These are phyloP conservation scores for Ormyrus nitidulus DNA, from an alignment of 2,888 invertebrate species.

Conservation along the genomic window DNA sequence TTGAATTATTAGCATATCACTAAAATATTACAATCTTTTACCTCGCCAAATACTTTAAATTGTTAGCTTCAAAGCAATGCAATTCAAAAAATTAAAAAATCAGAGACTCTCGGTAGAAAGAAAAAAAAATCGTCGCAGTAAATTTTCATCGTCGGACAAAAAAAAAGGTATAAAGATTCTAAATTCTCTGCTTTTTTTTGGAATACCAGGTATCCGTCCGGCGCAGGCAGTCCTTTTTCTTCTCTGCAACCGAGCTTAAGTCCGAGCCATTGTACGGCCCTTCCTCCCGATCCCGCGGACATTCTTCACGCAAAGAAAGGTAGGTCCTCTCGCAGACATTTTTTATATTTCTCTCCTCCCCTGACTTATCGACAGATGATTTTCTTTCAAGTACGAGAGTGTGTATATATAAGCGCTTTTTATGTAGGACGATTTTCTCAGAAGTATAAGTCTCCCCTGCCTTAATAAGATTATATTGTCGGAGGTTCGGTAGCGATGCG, in stretches of 20 bases:
- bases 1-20: not conserved
- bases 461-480: conserved; percentile 13
- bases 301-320: conserved; percentile 79
- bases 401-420: not conserved
- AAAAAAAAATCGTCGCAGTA: not conserved
- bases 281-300: conserved; percentile 78
- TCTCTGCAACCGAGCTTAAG: conserved; percentile 79
- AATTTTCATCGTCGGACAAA: not conserved
- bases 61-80: not conserved
- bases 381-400: conserved; percentile 9
- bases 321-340: conserved; percentile 66
- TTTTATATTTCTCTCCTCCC: not conserved
- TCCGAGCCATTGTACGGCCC: conserved; percentile 77
- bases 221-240: conserved; percentile 78
- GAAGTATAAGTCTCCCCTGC: conserved; percentile 3
- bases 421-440: not conserved
- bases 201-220: conserved; percentile 77
- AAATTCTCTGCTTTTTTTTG: conserved; percentile 8
- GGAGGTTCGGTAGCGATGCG: not conserved
- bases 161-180: not conserved
- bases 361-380: conserved; percentile 44
- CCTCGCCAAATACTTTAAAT: not conserved
- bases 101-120: no score
- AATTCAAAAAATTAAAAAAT: not conserved
- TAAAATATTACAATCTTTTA: not conserved